These are phyloP conservation scores for Himalopsyche japonica DNA, from an alignment of 2,888 invertebrate species.

Conservation along the genomic window DNA sequence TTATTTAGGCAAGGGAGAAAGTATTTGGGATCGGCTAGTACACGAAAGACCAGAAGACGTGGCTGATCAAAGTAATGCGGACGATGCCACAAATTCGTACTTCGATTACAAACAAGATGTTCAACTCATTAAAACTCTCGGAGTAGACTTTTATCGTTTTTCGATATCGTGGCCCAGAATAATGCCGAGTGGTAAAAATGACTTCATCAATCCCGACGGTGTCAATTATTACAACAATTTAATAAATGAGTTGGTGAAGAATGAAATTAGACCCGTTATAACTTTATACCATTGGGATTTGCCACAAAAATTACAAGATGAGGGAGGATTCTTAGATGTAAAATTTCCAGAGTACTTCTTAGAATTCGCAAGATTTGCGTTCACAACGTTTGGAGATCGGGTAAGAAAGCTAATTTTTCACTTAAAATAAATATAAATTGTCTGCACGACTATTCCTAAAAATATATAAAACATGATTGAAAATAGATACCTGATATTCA, in stretches of 20 bases:
- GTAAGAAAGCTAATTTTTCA: background rate
- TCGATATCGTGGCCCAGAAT: slow-evolving; percentile 61
- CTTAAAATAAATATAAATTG: no score
- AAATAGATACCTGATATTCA: no score
- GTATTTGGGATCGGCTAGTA: slow-evolving; percentile 51
- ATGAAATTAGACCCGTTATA: slow-evolving; percentile 58
- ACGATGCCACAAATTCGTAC: slow-evolving; percentile 63
- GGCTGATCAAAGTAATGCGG: slow-evolving; percentile 51
- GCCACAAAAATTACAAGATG: slow-evolving; percentile 48
- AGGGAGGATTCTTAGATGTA: slow-evolving; percentile 47
- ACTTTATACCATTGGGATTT: slow-evolving; percentile 53
- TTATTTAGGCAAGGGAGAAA: slow-evolving; percentile 50
- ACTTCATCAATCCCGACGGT: slow-evolving; percentile 54
- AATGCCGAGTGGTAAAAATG: slow-evolving; percentile 58
- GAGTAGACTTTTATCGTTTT: slow-evolving; percentile 51
- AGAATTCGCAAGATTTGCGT: slow-evolving; percentile 13
- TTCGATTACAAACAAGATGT: slow-evolving; percentile 55
- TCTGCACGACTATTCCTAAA: no score
- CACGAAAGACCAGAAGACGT: slow-evolving; percentile 35
- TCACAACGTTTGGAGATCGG: slow-evolving; percentile 10
- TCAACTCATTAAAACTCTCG: slow-evolving; percentile 43
- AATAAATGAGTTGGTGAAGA: slow-evolving; percentile 55
- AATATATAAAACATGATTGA: no score
- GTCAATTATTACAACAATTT: slow-evolving; percentile 58
- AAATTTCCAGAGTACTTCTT: slow-evolving; percentile 7